A percentile compares a stretch with the other conserved stretches of the same genome.
These are phyloP conservation scores for Eulemur coronatus DNA, from an alignment of 2,797 vertebrate genomes.

Conservation along the genomic window DNA sequence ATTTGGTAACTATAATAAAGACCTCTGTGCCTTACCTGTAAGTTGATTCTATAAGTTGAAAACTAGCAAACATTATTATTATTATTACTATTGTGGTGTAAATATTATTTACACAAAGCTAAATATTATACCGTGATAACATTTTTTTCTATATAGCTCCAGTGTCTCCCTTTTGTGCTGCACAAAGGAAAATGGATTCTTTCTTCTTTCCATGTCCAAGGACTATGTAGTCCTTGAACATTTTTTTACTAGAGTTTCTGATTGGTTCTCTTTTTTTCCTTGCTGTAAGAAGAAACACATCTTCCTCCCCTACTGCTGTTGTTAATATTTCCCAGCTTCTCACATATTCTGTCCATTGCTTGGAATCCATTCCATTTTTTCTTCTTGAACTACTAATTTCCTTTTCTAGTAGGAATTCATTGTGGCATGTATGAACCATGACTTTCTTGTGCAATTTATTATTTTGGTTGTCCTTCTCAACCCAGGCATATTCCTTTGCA, in stretches of 20 bases:
- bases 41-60: not conserved
- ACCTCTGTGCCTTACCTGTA: not conserved
- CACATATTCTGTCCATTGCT: not conserved
- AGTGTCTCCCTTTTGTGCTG: not conserved
- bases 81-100: not conserved
- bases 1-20: not conserved
- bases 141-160: not conserved
- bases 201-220: not conserved
- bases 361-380: not conserved
- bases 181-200: not conserved
- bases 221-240: not conserved
- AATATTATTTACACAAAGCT: not conserved
- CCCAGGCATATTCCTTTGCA: not conserved
- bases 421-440: fast-evolving
- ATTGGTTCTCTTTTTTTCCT: not conserved
- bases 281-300: not conserved
- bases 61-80: not conserved
- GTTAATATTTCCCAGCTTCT: not conserved
- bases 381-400: not conserved
- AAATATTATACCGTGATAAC: not conserved
- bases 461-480: not conserved
- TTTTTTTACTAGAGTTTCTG: not conserved
- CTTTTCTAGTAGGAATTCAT: not conserved
- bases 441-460: not conserved
- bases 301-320: not conserved